These are phyloP conservation scores for Melanaphis sacchari DNA, from an alignment of 1,140 invertebrate genomes.

Conservation along the genomic window DNA sequence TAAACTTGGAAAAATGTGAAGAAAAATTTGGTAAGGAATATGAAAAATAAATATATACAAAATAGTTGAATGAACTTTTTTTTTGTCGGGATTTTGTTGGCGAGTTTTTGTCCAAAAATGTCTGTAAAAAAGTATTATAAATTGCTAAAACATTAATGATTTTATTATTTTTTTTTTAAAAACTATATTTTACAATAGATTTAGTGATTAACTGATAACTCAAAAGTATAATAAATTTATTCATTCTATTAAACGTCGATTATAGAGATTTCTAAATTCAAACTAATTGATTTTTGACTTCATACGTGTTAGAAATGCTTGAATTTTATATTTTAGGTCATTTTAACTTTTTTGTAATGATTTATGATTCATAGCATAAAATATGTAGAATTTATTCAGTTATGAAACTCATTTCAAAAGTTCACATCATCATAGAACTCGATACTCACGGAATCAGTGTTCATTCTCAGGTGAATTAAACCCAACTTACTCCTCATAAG, in stretches of 20 bases:
- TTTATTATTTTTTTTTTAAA: not conserved
- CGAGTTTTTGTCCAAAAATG: too few relatives aligned
- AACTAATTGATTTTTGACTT: not conserved
- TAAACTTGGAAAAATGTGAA: too few relatives aligned
- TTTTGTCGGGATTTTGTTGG: too few relatives aligned
- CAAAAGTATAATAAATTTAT: not conserved
- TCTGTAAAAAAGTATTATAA: too few relatives aligned
- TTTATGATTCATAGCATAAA: not conserved
- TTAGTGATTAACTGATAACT: not conserved
- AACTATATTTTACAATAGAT: not conserved
- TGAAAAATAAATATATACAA: too few relatives aligned
- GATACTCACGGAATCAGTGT: not conserved
- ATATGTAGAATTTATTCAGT: not conserved
- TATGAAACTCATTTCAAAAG: not conserved
- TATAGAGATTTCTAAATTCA: not conserved
- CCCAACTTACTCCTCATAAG: not conserved
- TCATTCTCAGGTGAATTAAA: not conserved
- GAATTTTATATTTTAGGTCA: not conserved
- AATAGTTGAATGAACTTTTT: too few relatives aligned
- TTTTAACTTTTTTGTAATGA: not conserved
- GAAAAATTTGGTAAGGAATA: too few relatives aligned
- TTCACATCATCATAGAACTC: not conserved
- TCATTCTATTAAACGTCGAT: not conserved
- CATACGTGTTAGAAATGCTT: not conserved
- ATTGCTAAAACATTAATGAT: not conserved